A percentile compares a stretch with the other conserved stretches of the same genome.
Evolutionary conservation across 2,888 invertebrate species (phyloP).

Genomic region (Drosophila testacea): DNA sequence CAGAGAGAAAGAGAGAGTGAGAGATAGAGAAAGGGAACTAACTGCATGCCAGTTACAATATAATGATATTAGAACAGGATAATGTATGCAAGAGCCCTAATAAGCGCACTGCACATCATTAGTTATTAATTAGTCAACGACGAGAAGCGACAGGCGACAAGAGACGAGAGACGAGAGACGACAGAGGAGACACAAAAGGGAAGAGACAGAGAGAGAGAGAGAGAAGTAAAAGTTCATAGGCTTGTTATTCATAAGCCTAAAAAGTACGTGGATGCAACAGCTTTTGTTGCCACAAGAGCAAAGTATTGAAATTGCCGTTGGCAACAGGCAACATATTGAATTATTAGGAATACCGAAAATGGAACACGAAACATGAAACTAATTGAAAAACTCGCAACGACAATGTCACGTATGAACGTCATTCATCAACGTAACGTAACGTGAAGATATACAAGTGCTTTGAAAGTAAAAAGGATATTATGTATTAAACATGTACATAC

Average conservation of each 20-base stretch:
- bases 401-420: slow-evolving; percentile 40
- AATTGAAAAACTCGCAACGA: slow-evolving; percentile 67
- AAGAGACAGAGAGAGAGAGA: not conserved
- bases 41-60: slow-evolving; percentile 41
- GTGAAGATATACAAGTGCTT: slow-evolving; percentile 5
- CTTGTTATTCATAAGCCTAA: slow-evolving; percentile 12
- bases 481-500: no score
- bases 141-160: not conserved
- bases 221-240: not conserved
- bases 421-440: slow-evolving; percentile 39
- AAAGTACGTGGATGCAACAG: slow-evolving; percentile 25
- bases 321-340: slow-evolving; percentile 49
- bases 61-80: slow-evolving; percentile 71
- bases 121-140: slow-evolving; percentile 71
- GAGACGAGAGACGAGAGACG: not conserved
- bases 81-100: slow-evolving; percentile 72
- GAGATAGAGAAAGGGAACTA: not conserved
- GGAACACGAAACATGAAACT: slow-evolving; percentile 30
- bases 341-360: slow-evolving; percentile 44
- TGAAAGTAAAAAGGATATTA: not conserved
- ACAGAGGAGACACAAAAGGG: not conserved
- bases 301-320: slow-evolving; percentile 46
- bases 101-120: slow-evolving; percentile 77
- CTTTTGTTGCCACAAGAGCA: slow-evolving; percentile 53
- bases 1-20: not conserved